phyloP scores from a whole-genome alignment of 2,888 invertebrate genomes.

The Coelopa pilipes region DNA sequence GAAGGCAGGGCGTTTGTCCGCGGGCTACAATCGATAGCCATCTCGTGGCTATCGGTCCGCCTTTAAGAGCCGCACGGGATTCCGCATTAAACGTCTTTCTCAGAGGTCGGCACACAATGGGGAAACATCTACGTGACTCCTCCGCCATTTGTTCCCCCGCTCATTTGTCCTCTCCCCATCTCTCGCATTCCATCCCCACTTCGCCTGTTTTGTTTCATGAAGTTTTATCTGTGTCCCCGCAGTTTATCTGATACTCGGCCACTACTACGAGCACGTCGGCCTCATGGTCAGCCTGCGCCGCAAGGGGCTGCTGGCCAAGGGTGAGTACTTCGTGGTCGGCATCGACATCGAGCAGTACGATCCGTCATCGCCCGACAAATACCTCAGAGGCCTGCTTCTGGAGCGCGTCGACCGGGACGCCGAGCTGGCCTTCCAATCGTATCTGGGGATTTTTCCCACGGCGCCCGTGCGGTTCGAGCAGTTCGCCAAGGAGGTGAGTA shows the following conservation, averaged over 20 bases:
- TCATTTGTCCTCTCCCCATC: background rate
- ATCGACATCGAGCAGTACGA: slow-evolving; percentile 92
- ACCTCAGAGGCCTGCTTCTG: slow-evolving; percentile 80
- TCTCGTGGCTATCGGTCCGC: too few species aligned
- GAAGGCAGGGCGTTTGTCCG: too few species aligned
- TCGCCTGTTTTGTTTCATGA: slow-evolving; percentile 1
- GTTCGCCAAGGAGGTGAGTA: slow-evolving; percentile 71
- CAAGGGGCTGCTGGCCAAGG: slow-evolving; percentile 81
- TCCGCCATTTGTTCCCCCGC: background rate
- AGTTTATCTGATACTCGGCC: slow-evolving; percentile 93
- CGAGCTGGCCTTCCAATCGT: slow-evolving; percentile 80
- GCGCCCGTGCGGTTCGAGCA: slow-evolving; percentile 77
- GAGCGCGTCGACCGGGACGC: slow-evolving; percentile 70
- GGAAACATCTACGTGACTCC: background rate
- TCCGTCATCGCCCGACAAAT: slow-evolving; percentile 78
- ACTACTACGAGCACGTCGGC: slow-evolving; percentile 90
- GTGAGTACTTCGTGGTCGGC: slow-evolving; percentile 95
- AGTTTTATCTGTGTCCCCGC: slow-evolving; percentile 13
- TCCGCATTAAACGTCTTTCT: too few species aligned
- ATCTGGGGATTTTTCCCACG: slow-evolving; percentile 85
- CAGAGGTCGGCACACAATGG: too few species aligned
- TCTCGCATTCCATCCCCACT: background rate
- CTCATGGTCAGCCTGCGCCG: slow-evolving; percentile 88
- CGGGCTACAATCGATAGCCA: too few species aligned
- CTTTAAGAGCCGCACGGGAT: too few species aligned